phyloP scores from a whole-genome alignment of 2,113 vertebrate species.

The Hemiprocne comata region DNA sequence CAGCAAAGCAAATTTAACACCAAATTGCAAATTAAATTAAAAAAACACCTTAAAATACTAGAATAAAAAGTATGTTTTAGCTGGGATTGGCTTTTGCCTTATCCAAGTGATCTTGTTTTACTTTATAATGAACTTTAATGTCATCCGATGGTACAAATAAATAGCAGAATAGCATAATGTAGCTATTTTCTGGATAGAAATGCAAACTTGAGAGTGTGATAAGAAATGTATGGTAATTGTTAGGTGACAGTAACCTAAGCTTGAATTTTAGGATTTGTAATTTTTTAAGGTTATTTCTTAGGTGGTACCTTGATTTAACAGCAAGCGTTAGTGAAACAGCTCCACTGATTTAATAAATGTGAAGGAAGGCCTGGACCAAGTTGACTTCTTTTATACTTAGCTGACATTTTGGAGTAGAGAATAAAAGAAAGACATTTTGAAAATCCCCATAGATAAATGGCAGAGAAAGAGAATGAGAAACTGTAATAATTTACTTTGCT shows the following conservation, averaged over 20 bases:
- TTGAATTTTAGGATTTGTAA: neutral
- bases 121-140: neutral
- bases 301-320: neutral
- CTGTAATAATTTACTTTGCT: neutral
- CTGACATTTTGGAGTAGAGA: neutral
- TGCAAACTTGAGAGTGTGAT: neutral
- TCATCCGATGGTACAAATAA: neutral
- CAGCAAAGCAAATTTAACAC: neutral
- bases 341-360: neutral
- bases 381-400: neutral
- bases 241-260: neutral
- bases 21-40: neutral
- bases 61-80: neutral
- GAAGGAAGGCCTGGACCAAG: neutral
- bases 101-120: constrained; percentile 44
- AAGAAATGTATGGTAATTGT: neutral
- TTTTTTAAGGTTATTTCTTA: neutral
- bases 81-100: constrained; percentile 28
- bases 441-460: neutral
- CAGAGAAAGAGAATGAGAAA: neutral
- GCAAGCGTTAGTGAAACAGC: neutral
- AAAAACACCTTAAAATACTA: neutral
- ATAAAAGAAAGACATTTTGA: neutral
- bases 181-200: neutral
- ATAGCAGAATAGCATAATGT: neutral